Evolutionary conservation across 2,113 vertebrate genomes (phyloP).

Genomic region (Ailuropoda melanoleuca): DNA sequence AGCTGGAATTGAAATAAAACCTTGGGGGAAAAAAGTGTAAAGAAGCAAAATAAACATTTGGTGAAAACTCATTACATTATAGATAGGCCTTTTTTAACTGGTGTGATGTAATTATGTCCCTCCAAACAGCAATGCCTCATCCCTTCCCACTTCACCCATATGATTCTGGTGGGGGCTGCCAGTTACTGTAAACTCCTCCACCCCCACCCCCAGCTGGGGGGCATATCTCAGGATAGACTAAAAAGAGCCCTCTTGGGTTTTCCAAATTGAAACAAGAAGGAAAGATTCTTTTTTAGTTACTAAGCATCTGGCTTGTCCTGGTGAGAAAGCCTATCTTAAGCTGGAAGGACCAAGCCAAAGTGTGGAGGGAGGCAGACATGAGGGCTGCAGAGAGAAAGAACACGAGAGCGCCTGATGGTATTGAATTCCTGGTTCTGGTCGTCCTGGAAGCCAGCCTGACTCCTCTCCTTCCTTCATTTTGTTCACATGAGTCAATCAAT

Average conservation of each 20-base stretch:
- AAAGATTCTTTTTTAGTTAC: neutral
- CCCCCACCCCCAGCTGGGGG: neutral
- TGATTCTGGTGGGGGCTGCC: neutral
- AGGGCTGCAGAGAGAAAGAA: neutral
- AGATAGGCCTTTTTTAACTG: neutral
- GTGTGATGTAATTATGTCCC: conserved; percentile 7
- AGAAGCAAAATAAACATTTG: conserved; percentile 14
- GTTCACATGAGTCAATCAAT: neutral
- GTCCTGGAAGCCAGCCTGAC: neutral
- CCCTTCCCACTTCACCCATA: neutral
- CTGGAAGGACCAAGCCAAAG: conserved; percentile 1
- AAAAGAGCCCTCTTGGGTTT: conserved; percentile 7
- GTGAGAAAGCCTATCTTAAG: neutral
- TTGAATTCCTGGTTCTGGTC: neutral
- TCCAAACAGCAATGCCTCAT: neutral
- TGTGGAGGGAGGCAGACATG: neutral
- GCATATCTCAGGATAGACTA: neutral
- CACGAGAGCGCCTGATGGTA: neutral
- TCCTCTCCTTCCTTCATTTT: neutral
- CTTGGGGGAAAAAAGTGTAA: neutral
- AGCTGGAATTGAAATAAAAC: neutral
- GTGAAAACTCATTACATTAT: neutral
- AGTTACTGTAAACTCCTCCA: neutral
- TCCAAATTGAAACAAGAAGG: neutral
- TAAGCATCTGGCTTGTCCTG: neutral